Percentiles rank a stretch among this genome's conserved stretches.
Conservation (phyloP, 2,797 vertebrate genomes). For the Myotis findleyi region DNA sequence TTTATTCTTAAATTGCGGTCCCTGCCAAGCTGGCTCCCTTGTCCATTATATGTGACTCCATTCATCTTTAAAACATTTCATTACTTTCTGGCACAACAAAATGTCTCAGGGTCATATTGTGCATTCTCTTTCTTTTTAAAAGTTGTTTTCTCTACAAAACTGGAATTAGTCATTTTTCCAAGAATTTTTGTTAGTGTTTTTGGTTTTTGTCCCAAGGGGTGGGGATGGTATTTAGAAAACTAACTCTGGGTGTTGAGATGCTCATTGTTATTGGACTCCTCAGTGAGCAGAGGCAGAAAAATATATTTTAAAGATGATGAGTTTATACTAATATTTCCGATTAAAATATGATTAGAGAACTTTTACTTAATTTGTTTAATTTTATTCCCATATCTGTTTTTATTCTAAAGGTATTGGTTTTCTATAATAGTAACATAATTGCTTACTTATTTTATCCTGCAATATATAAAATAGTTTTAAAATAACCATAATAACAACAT, state of each 20-base stretch:
- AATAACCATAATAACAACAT: background rate
- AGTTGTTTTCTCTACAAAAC: background rate
- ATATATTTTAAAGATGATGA: background rate
- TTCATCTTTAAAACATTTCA: background rate
- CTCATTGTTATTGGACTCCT: background rate
- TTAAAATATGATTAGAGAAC: conserved; percentile 7
- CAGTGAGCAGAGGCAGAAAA: background rate
- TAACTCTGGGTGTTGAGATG: background rate
- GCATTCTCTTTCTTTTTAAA: background rate
- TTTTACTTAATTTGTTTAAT: background rate
- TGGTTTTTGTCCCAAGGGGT: background rate
- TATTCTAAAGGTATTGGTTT: background rate
- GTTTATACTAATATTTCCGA: background rate
- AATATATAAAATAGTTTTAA: background rate
- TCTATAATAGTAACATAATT: background rate
- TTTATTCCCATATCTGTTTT: background rate
- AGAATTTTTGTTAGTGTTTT: background rate
- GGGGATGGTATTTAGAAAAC: background rate
- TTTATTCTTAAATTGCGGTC: background rate
- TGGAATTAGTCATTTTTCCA: conserved; percentile 6
- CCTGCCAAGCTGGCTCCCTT: background rate
- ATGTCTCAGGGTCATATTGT: background rate
- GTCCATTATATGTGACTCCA: background rate
- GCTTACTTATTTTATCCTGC: background rate
- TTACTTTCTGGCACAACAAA: background rate